phyloP scores from a whole-genome alignment of 2,113 vertebrate species.

The Forbesichthys papilliferus region DNA sequence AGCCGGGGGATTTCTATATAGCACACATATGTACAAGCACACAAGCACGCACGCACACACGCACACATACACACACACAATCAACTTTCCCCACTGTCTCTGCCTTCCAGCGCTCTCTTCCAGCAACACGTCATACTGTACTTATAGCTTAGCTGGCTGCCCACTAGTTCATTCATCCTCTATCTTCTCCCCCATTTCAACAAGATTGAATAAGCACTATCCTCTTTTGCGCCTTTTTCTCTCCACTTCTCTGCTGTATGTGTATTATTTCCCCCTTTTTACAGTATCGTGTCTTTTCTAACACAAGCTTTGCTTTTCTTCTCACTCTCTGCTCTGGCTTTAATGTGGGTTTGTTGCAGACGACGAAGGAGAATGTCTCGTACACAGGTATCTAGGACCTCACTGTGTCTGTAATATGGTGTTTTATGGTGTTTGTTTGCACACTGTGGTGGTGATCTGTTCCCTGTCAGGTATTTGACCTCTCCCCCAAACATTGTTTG shows the following conservation, averaged over 20 bases:
- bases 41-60: constrained; percentile 1
- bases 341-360: constrained; percentile 62
- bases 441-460: too few relatives aligned
- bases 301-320: too few relatives aligned
- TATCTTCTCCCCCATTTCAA: constrained; percentile 48
- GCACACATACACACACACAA: background rate
- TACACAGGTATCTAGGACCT: constrained; percentile 69
- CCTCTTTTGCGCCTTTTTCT: constrained; percentile 68
- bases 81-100: background rate
- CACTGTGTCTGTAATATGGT: background rate
- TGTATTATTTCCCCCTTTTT: constrained; percentile 36
- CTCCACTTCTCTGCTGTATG: constrained; percentile 57
- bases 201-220: constrained; percentile 60
- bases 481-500: constrained; percentile 3
- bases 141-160: constrained; percentile 41
- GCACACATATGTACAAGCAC: constrained; percentile 8
- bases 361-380: constrained; percentile 79
- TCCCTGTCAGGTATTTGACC: background rate
- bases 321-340: constrained; percentile 5
- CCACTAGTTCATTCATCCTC: constrained; percentile 3
- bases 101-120: background rate
- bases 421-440: background rate
- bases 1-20: constrained; percentile 19
- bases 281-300: background rate
- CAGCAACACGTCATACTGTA: too few relatives aligned